Conservation (phyloP, 1,140 invertebrate species). For the Hylaeus anthracinus region DNA sequence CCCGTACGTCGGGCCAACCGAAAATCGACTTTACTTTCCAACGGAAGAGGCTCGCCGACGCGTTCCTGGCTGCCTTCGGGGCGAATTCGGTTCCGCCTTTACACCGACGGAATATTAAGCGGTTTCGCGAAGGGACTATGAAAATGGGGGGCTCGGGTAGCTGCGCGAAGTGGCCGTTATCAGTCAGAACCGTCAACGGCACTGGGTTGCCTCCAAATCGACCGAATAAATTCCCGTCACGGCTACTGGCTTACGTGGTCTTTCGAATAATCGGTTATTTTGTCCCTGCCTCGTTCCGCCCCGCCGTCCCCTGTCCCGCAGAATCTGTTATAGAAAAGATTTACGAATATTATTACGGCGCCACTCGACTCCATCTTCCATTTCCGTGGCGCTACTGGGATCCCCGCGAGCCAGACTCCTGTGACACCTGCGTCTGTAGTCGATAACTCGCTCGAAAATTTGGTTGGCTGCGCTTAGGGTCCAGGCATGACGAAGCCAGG, state of each 20-base stretch:
- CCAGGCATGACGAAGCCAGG: neutral
- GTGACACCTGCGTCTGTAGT: constrained; percentile 21
- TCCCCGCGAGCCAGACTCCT: neutral
- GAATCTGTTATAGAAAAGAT: constrained; percentile 42
- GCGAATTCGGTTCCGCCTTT: constrained; percentile 50
- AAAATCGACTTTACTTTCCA: constrained; percentile 33
- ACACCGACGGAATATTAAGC: constrained; percentile 70
- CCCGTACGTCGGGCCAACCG: neutral
- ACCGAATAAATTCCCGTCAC: constrained; percentile 70
- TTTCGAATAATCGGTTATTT: constrained; percentile 65
- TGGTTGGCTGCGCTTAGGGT: neutral
- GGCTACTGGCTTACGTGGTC: constrained; percentile 55
- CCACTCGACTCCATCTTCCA: neutral
- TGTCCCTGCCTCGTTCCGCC: constrained; percentile 14
- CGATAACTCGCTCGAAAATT: constrained; percentile 30
- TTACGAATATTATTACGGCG: constrained; percentile 44
- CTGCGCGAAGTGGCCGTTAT: constrained; percentile 64
- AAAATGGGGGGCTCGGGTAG: constrained; percentile 65
- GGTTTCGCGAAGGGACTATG: constrained; percentile 62
- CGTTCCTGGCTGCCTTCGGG: constrained; percentile 26
- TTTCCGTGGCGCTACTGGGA: neutral
- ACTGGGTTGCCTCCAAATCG: constrained; percentile 65
- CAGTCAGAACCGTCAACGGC: constrained; percentile 65
- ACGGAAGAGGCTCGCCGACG: constrained; percentile 14
- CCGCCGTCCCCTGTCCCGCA: too few relatives aligned